A percentile compares a stretch with the other conserved stretches of the same genome.
phyloP scores from a whole-genome alignment of 2,888 invertebrate species.

The Pyrgus malvae region DNA sequence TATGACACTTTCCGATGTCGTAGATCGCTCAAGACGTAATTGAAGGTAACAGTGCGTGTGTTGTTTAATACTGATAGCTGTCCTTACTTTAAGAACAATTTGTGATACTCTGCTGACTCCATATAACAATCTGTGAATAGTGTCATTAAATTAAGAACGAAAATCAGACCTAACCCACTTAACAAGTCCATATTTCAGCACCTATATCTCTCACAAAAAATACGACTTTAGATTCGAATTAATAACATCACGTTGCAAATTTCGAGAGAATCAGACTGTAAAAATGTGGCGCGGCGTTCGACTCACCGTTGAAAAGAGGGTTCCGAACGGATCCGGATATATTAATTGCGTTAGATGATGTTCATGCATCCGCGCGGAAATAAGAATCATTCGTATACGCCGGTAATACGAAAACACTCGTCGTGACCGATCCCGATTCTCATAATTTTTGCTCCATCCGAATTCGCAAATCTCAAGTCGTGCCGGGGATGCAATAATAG shows the following conservation, averaged over 20 bases:
- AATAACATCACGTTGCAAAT: slow-evolving; percentile 10
- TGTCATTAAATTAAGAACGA: not conserved
- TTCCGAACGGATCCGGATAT: slow-evolving; percentile 51
- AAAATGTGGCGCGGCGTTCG: slow-evolving; percentile 19
- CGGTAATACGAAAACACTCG: not conserved
- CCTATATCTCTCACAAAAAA: slow-evolving; percentile 4
- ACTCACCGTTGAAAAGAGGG: slow-evolving; percentile 35
- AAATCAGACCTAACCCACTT: not conserved
- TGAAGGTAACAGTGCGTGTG: slow-evolving; percentile 54
- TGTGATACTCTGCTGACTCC: slow-evolving; percentile 10
- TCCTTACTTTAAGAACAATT: slow-evolving; percentile 28
- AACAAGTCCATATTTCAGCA: slow-evolving; percentile 5
- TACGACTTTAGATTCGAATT: not conserved
- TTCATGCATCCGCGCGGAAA: slow-evolving; percentile 62
- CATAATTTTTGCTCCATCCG: not conserved
- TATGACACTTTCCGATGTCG: slow-evolving; percentile 53
- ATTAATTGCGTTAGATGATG: slow-evolving; percentile 56
- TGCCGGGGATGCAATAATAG: not conserved
- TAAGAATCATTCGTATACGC: slow-evolving; percentile 51
- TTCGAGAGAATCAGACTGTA: slow-evolving; percentile 26
- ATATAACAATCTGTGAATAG: slow-evolving; percentile 6
- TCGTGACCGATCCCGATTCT: not conserved
- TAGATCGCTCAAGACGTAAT: too few relatives aligned
- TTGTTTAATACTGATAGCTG: slow-evolving; percentile 29
- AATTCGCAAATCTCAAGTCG: not conserved